These are phyloP conservation scores for Chalcis sispes DNA, from an alignment of 2,888 invertebrate genomes.

Conservation along the genomic window DNA sequence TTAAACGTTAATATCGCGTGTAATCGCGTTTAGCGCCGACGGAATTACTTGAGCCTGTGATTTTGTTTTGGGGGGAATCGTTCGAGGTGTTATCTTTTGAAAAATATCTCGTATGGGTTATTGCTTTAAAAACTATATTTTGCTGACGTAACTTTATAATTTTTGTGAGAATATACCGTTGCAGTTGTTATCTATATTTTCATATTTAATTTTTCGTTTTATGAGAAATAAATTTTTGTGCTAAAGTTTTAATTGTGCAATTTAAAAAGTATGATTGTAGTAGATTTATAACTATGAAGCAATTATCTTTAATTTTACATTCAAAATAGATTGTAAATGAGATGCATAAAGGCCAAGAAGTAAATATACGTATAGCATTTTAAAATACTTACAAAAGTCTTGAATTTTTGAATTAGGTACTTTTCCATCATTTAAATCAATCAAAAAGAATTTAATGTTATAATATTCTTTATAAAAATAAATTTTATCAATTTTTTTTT, in stretches of 20 bases:
- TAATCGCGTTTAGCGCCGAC: neutral
- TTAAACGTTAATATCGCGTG: slow-evolving; percentile 40
- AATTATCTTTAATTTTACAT: no score
- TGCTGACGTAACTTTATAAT: slow-evolving; percentile 9
- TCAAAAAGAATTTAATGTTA: no score
- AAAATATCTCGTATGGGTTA: slow-evolving; percentile 30
- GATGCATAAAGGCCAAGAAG: neutral
- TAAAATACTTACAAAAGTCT: no score
- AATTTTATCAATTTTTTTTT: neutral
- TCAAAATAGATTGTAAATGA: no score
- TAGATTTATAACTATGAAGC: no score
- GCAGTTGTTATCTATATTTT: neutral
- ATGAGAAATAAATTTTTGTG: slow-evolving; percentile 4
- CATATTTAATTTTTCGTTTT: neutral
- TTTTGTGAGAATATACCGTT: neutral
- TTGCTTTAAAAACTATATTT: slow-evolving; percentile 37
- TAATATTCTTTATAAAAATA: neutral
- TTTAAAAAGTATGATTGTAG: no score
- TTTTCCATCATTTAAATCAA: no score
- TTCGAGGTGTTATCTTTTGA: slow-evolving; percentile 27
- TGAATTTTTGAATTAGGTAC: no score
- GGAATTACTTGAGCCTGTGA: neutral
- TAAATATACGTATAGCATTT: no score
- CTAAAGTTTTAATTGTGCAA: neutral
- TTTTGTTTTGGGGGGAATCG: neutral